Evolutionary conservation across 2,888 invertebrate genomes (phyloP).

Genomic region (Trilocha varians): DNA sequence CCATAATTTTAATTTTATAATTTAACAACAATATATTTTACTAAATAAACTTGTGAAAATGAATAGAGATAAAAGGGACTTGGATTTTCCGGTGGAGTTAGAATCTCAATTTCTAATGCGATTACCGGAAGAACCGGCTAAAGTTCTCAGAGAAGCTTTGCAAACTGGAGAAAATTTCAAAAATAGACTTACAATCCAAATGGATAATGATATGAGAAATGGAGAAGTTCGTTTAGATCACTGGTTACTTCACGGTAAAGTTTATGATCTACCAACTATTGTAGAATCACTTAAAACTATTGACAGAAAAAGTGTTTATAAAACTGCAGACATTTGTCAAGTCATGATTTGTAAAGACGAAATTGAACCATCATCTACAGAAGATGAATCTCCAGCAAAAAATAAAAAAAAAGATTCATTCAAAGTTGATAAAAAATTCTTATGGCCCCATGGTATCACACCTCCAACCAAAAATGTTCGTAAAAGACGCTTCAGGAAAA

Average conservation of each 20-base stretch:
- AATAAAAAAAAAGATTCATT: constrained; percentile 89
- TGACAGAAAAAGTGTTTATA: constrained; percentile 97
- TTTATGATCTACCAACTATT: constrained; percentile 92
- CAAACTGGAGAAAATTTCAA: constrained; percentile 84
- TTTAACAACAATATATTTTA: too few relatives aligned
- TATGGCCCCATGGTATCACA: constrained; percentile 96
- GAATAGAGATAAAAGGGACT: constrained; percentile 55
- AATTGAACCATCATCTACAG: constrained; percentile 82
- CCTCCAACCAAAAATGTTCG: constrained; percentile 97
- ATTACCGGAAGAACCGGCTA: constrained; percentile 86
- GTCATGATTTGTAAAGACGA: constrained; percentile 92
- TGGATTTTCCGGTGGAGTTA: constrained; percentile 77
- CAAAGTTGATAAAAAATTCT: constrained; percentile 90
- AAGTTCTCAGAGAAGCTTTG: constrained; percentile 81
- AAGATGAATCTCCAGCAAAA: constrained; percentile 85
- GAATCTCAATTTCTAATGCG: constrained; percentile 89
- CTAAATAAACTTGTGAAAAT: too few relatives aligned
- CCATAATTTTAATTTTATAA: too few relatives aligned
- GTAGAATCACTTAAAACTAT: constrained; percentile 96
- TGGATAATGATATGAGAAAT: constrained; percentile 91
- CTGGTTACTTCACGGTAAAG: constrained; percentile 88
- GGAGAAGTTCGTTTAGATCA: constrained; percentile 93
- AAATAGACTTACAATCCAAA: constrained; percentile 87
- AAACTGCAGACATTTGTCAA: constrained; percentile 97
- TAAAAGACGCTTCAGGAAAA: constrained; percentile 93